phyloP scores from a whole-genome alignment of 2,113 vertebrate species.

The Halichoerus grypus region DNA sequence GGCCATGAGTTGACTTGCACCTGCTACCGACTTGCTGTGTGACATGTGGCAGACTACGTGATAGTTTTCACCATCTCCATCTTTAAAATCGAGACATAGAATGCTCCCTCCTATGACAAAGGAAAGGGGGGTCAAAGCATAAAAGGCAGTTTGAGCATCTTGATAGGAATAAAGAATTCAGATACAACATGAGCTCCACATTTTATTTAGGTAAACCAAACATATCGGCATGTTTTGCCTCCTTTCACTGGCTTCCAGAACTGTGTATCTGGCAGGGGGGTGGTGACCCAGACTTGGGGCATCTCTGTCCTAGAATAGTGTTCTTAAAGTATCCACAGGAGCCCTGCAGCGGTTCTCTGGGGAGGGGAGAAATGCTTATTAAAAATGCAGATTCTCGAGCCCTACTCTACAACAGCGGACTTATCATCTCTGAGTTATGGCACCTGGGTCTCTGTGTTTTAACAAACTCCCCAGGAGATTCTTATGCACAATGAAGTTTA shows the following conservation, averaged over 20 bases:
- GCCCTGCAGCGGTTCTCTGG: not conserved
- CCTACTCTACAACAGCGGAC: not conserved
- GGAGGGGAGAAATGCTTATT: not conserved
- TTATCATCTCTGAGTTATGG: not conserved
- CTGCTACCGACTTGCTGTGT: not conserved
- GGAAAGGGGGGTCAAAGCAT: not conserved
- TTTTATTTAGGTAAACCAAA: constrained; percentile 12
- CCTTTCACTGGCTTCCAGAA: constrained; percentile 15
- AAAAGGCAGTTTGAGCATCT: not conserved
- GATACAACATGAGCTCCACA: not conserved
- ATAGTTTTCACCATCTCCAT: not conserved
- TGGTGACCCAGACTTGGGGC: not conserved
- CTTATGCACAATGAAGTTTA: constrained; percentile 39
- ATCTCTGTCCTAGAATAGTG: not conserved
- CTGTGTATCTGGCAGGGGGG: not conserved
- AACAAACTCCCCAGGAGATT: constrained; percentile 51
- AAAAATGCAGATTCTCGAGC: constrained; percentile 35
- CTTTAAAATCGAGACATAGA: not conserved
- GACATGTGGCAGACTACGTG: not conserved
- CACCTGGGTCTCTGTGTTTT: constrained; percentile 34
- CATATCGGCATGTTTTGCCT: not conserved
- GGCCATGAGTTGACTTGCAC: not conserved
- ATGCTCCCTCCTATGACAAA: not conserved
- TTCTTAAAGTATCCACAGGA: not conserved
- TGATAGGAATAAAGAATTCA: not conserved